Conservation (phyloP, 1,140 invertebrate genomes). For the Reticulitermes speratus region DNA sequence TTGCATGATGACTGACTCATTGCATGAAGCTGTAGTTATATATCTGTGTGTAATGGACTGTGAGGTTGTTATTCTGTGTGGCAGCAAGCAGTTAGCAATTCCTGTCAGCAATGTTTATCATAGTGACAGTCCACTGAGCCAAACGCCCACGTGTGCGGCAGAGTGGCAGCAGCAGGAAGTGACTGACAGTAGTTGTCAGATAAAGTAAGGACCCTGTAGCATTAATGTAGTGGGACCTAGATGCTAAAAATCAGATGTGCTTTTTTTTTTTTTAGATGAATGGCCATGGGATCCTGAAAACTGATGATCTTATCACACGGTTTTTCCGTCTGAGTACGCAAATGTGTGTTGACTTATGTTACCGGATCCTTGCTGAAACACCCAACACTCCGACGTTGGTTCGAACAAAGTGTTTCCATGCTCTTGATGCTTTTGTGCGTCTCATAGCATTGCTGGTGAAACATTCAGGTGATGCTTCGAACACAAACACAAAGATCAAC, state of each 20-base stretch:
- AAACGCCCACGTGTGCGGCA: too few species aligned
- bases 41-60: too few species aligned
- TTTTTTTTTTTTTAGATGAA: slow-evolving; percentile 75
- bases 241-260: not conserved
- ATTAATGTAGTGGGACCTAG: too few species aligned
- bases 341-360: slow-evolving; percentile 94
- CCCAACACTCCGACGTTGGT: slow-evolving; percentile 60
- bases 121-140: too few species aligned
- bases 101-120: too few species aligned
- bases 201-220: too few species aligned
- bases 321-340: slow-evolving; percentile 97
- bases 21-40: too few species aligned
- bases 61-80: too few species aligned
- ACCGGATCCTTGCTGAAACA: slow-evolving; percentile 66
- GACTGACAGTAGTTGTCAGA: too few species aligned
- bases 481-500: slow-evolving; percentile 93
- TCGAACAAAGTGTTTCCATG: slow-evolving; percentile 91
- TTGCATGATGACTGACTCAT: too few species aligned
- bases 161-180: too few species aligned
- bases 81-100: too few species aligned
- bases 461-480: slow-evolving; percentile 84
- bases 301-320: slow-evolving; percentile 93
- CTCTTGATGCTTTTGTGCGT: slow-evolving; percentile 92
- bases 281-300: slow-evolving; percentile 93
- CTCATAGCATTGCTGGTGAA: slow-evolving; percentile 95